phyloP scores from a whole-genome alignment of 2,888 invertebrate genomes.

The Sialis fuliginosa region DNA sequence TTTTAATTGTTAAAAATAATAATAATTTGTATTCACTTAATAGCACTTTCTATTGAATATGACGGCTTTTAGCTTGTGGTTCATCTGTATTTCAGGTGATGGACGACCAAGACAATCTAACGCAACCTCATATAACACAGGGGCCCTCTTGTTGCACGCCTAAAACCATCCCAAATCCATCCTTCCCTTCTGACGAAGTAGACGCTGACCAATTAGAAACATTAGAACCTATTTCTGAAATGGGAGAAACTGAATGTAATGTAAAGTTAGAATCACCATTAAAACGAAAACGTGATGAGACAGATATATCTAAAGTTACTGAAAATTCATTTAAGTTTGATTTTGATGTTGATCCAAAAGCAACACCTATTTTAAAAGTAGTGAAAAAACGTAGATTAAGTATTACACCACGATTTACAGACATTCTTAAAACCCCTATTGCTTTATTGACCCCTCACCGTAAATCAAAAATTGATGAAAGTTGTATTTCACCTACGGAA shows the following conservation, averaged over 20 bases:
- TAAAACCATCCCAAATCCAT: conserved; percentile 6
- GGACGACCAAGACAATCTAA: conserved; percentile 39
- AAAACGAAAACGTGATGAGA: conserved; percentile 7
- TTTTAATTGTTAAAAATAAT: no score
- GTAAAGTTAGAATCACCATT: conserved; percentile 5
- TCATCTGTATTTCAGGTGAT: conserved; percentile 50
- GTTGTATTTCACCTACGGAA: conserved; percentile 1
- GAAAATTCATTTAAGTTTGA: no score
- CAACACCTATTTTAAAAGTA: not conserved
- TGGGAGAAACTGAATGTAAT: not conserved
- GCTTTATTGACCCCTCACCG: conserved; percentile 3
- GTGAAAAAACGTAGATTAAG: conserved; percentile 2
- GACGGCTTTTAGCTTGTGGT: conserved; percentile 17
- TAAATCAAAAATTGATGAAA: not conserved
- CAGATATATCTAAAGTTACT: not conserved
- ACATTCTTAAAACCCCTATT: conserved; percentile 4
- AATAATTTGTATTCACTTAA: no score
- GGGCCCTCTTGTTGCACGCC: conserved; percentile 2
- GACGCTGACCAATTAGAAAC: not conserved
- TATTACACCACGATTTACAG: conserved; percentile 3
- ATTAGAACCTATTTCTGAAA: conserved; percentile 2
- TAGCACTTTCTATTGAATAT: no score
- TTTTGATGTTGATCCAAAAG: not conserved
- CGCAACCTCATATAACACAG: not conserved
- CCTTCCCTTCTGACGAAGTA: conserved; percentile 2